Percentiles rank a stretch among this genome's conserved stretches.
phyloP scores from a whole-genome alignment of 2,888 invertebrate genomes.

The Sinelater perroti region DNA sequence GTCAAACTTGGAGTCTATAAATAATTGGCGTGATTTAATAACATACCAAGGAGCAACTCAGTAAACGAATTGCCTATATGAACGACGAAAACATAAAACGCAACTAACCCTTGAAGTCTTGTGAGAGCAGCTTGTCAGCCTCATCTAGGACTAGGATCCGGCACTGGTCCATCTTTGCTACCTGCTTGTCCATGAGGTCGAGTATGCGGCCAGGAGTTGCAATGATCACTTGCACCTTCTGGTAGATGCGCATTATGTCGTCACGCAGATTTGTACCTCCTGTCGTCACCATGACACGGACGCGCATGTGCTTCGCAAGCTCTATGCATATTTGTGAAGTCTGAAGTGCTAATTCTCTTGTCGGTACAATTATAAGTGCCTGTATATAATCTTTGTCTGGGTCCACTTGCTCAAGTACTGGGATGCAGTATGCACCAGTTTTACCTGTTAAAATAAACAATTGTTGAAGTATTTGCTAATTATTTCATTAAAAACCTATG shows the following conservation, averaged over 20 bases:
- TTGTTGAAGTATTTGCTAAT: no score
- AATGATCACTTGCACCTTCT: slow-evolving; percentile 98
- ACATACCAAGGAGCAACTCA: no score
- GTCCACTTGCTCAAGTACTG: slow-evolving; percentile 95
- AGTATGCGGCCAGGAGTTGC: slow-evolving; percentile 99
- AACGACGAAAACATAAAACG: no score
- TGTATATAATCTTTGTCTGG: slow-evolving; percentile 92
- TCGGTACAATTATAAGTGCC: slow-evolving; percentile 98
- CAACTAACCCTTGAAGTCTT: slow-evolving; percentile 84
- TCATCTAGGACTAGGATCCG: slow-evolving; percentile 97
- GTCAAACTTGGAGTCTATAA: no score
- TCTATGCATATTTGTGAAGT: slow-evolving; percentile 99
- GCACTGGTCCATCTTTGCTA: slow-evolving; percentile 89
- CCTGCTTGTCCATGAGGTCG: slow-evolving; percentile 98
- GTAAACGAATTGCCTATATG: no score
- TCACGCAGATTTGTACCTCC: slow-evolving; percentile 98
- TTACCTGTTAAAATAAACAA: slow-evolving; percentile 68
- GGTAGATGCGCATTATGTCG: slow-evolving; percentile 99
- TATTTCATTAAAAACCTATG: neutral
- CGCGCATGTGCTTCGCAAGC: slow-evolving; percentile 95
- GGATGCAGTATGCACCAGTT: slow-evolving; percentile 99
- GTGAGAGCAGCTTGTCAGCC: slow-evolving; percentile 97
- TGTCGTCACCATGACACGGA: slow-evolving; percentile 99
- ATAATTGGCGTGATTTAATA: no score
- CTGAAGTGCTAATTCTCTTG: slow-evolving; percentile 97